A percentile compares a stretch with the other conserved stretches of the same genome.
Conservation (phyloP, 1,140 invertebrate species). For the Diorhabda sublineata region DNA sequence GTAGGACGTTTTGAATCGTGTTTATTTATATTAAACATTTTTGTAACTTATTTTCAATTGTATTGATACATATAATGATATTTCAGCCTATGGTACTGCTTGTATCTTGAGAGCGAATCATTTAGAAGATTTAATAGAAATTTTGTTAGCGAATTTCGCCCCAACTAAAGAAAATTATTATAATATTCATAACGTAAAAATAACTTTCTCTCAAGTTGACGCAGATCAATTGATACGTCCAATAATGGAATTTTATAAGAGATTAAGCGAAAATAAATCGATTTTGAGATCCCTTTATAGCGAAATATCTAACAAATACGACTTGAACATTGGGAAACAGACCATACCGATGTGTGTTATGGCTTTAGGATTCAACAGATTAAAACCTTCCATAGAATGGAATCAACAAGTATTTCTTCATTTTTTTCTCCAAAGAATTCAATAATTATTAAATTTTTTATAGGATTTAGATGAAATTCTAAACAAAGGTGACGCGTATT, state of each 20-base stretch:
- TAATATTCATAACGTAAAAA: conserved; percentile 37
- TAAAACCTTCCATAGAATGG: conserved; percentile 37
- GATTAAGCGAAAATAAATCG: conserved; percentile 29
- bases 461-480: conserved; percentile 37
- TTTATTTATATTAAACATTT: not conserved
- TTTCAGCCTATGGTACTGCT: conserved; percentile 37
- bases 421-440: no score
- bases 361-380: conserved; percentile 35
- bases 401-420: conserved; percentile 19
- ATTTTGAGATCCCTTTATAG: conserved; percentile 36
- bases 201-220: conserved; percentile 28
- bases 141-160: conserved; percentile 35
- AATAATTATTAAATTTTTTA: not conserved
- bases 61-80: no score
- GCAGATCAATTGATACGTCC: conserved; percentile 31
- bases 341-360: conserved; percentile 39
- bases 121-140: conserved; percentile 31
- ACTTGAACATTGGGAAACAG: conserved; percentile 38
- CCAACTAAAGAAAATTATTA: conserved; percentile 32
- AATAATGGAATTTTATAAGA: conserved; percentile 35
- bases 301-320: conserved; percentile 32
- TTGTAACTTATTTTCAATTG: not conserved
- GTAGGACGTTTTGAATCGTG: no score
- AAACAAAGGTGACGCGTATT: conserved; percentile 18
- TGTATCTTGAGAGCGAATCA: conserved; percentile 31